phyloP scores from a whole-genome alignment of 2,888 invertebrate species.

The Phasia obesa region DNA sequence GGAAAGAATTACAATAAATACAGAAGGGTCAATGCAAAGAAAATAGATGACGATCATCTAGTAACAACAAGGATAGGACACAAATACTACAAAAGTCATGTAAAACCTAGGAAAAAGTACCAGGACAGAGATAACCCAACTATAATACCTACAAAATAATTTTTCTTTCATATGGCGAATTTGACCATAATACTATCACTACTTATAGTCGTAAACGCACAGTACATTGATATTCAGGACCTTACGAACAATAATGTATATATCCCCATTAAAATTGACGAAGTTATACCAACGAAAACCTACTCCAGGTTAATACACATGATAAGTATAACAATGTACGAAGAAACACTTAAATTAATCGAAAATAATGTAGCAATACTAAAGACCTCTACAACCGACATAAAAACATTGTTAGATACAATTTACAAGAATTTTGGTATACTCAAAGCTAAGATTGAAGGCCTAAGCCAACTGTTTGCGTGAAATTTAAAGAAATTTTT shows the following conservation, averaged over 20 bases:
- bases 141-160: conserved; percentile 6
- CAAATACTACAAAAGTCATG: conserved; percentile 21
- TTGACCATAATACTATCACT: background rate
- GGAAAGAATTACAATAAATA: conserved; percentile 7
- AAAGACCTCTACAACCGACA: background rate
- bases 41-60: conserved; percentile 10
- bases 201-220: background rate
- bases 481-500: too few relatives aligned
- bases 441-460: conserved; percentile 21
- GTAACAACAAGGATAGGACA: background rate
- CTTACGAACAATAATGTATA: conserved; percentile 63
- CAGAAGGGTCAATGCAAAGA: conserved; percentile 3
- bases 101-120: conserved; percentile 4
- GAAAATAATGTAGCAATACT: background rate
- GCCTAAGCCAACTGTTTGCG: conserved; percentile 7
- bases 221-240: conserved; percentile 61
- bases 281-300: conserved; percentile 43
- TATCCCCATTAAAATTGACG: conserved; percentile 52
- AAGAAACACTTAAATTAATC: background rate
- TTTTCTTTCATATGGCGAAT: conserved; percentile 10
- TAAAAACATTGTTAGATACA: conserved; percentile 9
- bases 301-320: conserved; percentile 63
- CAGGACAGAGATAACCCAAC: background rate
- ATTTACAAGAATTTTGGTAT: conserved; percentile 19
- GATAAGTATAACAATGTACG: conserved; percentile 39